Evolutionary conservation across 2,113 vertebrate species (phyloP).

Genomic region (Toxotes jaculatrix): DNA sequence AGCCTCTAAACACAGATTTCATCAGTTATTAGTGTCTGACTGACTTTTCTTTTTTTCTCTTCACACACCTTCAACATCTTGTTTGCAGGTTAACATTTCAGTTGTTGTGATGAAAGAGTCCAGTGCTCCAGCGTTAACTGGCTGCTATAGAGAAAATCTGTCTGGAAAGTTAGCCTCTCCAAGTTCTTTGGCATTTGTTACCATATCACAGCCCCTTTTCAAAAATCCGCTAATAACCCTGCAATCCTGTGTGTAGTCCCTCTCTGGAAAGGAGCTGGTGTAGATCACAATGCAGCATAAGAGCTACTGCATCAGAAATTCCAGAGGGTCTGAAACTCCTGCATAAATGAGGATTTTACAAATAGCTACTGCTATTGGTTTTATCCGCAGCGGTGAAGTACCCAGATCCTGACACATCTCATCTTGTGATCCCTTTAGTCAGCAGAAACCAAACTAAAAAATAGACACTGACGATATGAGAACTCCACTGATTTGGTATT

Average conservation of each 20-base stretch:
- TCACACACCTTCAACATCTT: constrained; percentile 5
- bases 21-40: constrained; percentile 11
- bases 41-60: constrained; percentile 25
- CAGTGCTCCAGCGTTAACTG: not conserved
- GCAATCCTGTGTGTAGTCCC: not conserved
- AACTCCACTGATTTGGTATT: too few relatives aligned
- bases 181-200: constrained; percentile 14
- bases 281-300: not conserved
- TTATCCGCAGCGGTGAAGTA: not conserved
- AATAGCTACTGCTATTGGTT: not conserved
- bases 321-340: constrained; percentile 1
- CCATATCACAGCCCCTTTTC: constrained; percentile 9
- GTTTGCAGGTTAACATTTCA: not conserved
- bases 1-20: constrained; percentile 27
- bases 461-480: not conserved
- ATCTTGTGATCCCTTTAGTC: not conserved
- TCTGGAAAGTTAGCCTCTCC: not conserved
- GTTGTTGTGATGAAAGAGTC: not conserved
- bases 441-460: not conserved
- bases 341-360: constrained; percentile 17
- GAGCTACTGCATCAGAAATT: not conserved
- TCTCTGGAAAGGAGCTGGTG: not conserved
- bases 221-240: constrained; percentile 14
- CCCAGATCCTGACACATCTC: not conserved
- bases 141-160: not conserved